A percentile compares a stretch with the other conserved stretches of the same genome.
phyloP scores from a whole-genome alignment of 2,888 invertebrate species.

The Epistrophe grossulariae region DNA sequence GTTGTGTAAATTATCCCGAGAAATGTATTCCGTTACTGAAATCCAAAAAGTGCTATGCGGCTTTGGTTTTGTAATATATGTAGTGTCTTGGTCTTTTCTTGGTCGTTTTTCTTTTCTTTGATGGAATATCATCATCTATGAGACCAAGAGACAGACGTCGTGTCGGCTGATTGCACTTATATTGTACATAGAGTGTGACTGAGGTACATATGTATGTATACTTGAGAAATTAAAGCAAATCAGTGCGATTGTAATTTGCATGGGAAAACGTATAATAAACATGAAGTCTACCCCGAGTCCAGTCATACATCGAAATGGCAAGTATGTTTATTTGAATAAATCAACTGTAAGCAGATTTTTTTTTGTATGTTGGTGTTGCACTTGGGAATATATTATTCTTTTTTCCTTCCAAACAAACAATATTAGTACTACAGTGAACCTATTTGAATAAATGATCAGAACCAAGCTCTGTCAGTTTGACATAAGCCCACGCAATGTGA shows the following conservation, averaged over 20 bases:
- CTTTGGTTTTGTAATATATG: conserved; percentile 26
- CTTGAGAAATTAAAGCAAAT: conserved; percentile 65
- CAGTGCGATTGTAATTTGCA: conserved; percentile 56
- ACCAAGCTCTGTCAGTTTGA: too few relatives aligned
- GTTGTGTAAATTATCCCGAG: conserved; percentile 55
- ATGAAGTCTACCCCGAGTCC: conserved; percentile 26
- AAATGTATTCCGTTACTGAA: conserved; percentile 66
- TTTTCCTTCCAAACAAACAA: too few relatives aligned
- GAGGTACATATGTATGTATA: conserved; percentile 10
- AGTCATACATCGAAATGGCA: conserved; percentile 12
- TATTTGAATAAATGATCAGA: background rate
- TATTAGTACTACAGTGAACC: background rate
- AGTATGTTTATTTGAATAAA: conserved; percentile 13
- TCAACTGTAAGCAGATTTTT: conserved; percentile 19
- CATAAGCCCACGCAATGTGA: too few relatives aligned
- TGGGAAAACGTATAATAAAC: conserved; percentile 50
- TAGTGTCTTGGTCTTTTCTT: background rate
- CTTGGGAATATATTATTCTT: background rate
- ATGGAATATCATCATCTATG: conserved; percentile 25
- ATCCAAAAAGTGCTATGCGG: conserved; percentile 68
- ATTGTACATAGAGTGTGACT: conserved; percentile 17
- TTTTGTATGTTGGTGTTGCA: conserved; percentile 17
- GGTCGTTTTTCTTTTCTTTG: background rate
- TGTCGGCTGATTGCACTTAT: conserved; percentile 30
- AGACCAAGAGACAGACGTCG: conserved; percentile 27